Evolutionary conservation across 2,113 vertebrate species (phyloP).

Genomic region (Willisornis vidua): DNA sequence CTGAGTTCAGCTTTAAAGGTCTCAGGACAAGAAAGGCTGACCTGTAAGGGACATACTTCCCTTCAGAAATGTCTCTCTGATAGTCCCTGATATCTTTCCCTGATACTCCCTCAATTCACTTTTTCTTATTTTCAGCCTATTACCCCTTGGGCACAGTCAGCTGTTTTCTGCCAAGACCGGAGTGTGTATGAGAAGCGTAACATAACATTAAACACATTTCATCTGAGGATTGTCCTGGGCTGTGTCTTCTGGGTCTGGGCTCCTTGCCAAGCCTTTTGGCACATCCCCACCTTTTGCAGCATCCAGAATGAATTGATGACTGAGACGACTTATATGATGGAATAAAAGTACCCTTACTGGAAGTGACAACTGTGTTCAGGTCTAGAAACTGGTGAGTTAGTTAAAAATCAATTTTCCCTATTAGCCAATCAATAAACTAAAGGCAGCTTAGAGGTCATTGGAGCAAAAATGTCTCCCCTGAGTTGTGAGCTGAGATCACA

Average conservation of each 20-base stretch:
- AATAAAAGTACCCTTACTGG: slow-evolving; percentile 28
- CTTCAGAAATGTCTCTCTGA: background rate
- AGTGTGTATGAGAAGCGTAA: background rate
- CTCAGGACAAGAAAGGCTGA: background rate
- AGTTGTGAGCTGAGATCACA: background rate
- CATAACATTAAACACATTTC: background rate
- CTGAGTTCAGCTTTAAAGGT: background rate
- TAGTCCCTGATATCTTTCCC: background rate
- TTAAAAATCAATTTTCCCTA: slow-evolving; percentile 61
- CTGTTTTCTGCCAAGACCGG: background rate
- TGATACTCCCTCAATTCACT: background rate
- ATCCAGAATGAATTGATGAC: slow-evolving; percentile 9
- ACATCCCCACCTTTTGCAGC: background rate
- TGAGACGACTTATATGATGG: background rate
- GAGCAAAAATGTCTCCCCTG: background rate
- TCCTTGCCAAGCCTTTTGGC: slow-evolving; percentile 24
- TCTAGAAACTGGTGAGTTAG: slow-evolving; percentile 29
- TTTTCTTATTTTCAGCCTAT: background rate
- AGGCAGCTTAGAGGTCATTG: slow-evolving; percentile 33
- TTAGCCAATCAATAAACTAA: slow-evolving; percentile 59
- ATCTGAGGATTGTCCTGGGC: background rate
- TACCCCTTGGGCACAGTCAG: background rate
- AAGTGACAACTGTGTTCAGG: slow-evolving; percentile 34
- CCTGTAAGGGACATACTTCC: background rate
- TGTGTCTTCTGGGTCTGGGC: background rate